phyloP scores from a whole-genome alignment of 1,140 invertebrate species.

The Dendroctonus valens region DNA sequence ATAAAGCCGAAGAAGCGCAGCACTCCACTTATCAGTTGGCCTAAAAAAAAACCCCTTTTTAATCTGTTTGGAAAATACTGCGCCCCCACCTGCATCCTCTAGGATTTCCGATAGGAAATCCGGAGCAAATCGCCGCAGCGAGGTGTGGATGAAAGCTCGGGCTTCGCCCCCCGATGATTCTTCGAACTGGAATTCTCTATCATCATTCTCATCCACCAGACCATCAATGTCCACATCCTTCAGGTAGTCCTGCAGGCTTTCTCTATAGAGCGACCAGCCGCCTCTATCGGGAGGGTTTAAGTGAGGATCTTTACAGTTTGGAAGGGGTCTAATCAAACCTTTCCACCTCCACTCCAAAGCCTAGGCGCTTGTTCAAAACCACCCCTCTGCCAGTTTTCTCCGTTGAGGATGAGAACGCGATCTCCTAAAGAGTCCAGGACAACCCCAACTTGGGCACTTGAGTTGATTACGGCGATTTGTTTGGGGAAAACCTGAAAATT shows the following conservation, averaged over 20 bases:
- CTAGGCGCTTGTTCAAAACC: background rate
- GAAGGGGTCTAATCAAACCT: background rate
- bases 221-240: background rate
- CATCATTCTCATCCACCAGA: background rate
- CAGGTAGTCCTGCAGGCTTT: background rate
- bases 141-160: background rate
- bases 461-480: slow-evolving; percentile 5
- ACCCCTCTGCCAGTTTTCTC: slow-evolving; percentile 2
- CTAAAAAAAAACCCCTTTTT: background rate
- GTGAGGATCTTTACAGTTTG: background rate
- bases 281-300: background rate
- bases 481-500: slow-evolving; percentile 5
- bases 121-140: background rate
- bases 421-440: background rate
- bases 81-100: background rate
- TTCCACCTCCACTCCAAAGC: slow-evolving; percentile 2
- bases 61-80: background rate
- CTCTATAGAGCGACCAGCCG: background rate
- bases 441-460: background rate
- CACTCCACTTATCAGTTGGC: background rate
- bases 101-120: background rate
- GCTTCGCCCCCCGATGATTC: background rate
- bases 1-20: slow-evolving; percentile 2
- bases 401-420: background rate
- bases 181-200: background rate